phyloP scores from a whole-genome alignment of 1,140 invertebrate genomes.

The Propsilocerus akamusi region DNA sequence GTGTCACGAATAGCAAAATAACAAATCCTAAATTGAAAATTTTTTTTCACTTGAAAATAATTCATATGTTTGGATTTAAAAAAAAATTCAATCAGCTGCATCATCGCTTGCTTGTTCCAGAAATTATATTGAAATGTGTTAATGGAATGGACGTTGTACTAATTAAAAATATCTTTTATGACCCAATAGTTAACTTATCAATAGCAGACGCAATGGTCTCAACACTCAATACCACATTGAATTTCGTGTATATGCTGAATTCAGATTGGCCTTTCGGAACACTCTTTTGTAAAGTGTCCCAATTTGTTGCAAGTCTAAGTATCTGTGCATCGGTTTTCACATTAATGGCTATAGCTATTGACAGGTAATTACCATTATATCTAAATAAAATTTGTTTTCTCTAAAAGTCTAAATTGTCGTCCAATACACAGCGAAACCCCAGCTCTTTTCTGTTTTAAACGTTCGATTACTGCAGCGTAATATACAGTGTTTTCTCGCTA shows the following conservation, averaged over 20 bases:
- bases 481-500: no score
- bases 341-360: slow-evolving; percentile 87
- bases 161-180: slow-evolving; percentile 1
- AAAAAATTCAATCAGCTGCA: no score
- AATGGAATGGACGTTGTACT: neutral
- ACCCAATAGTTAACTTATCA: slow-evolving; percentile 78
- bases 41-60: no score
- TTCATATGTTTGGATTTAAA: no score
- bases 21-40: no score
- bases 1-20: no score
- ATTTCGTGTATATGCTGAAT: slow-evolving; percentile 82
- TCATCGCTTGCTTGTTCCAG: neutral
- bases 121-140: neutral
- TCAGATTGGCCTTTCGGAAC: slow-evolving; percentile 86
- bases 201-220: slow-evolving; percentile 89
- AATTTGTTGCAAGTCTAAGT: slow-evolving; percentile 80
- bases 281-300: slow-evolving; percentile 83
- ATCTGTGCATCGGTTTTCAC: slow-evolving; percentile 89
- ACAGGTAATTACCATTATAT: slow-evolving; percentile 58
- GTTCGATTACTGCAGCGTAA: no score
- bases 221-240: slow-evolving; percentile 84
- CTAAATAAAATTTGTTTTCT: neutral
- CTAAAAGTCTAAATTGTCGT: no score
- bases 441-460: no score
- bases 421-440: no score